These are phyloP conservation scores for Beris morrisii DNA, from an alignment of 2,888 invertebrate species.

Conservation along the genomic window DNA sequence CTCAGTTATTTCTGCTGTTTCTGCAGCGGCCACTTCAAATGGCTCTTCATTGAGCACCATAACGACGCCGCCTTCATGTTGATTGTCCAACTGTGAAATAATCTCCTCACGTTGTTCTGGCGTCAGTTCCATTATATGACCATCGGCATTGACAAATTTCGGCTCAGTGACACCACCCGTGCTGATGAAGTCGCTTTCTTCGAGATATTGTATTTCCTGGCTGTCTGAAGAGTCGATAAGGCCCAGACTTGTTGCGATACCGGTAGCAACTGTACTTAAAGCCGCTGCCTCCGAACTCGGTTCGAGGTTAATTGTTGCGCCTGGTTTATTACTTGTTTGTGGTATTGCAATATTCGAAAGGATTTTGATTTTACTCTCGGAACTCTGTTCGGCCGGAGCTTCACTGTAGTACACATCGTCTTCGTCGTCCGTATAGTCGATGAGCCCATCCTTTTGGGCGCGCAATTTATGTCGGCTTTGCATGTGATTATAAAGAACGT, in stretches of 20 bases:
- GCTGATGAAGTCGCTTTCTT: conserved; percentile 37
- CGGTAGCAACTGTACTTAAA: conserved; percentile 60
- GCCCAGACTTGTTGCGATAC: conserved; percentile 62
- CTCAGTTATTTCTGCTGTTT: not conserved
- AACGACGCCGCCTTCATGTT: conserved; percentile 52
- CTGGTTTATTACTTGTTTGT: conserved; percentile 40
- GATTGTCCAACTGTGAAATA: conserved; percentile 53
- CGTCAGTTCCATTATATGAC: conserved; percentile 55
- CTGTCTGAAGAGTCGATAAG: conserved; percentile 54
- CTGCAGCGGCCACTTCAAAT: conserved; percentile 16
- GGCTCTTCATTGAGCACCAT: conserved; percentile 53
- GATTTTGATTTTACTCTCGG: conserved; percentile 59
- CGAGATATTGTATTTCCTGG: conserved; percentile 25
- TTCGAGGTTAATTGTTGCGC: conserved; percentile 39
- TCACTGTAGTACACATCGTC: conserved; percentile 43
- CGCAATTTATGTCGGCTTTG: conserved; percentile 66
- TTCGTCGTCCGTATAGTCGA: conserved; percentile 61
- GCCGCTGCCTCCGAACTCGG: conserved; percentile 62
- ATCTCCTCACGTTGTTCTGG: conserved; percentile 55
- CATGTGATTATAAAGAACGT: conserved; percentile 72
- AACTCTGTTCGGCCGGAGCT: conserved; percentile 47
- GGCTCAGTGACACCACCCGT: conserved; percentile 43
- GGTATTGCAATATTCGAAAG: conserved; percentile 53
- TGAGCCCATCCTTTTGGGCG: conserved; percentile 67
- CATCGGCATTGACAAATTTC: conserved; percentile 59